phyloP scores from a whole-genome alignment of 2,888 invertebrate species.

The Galerucella calmariensis region DNA sequence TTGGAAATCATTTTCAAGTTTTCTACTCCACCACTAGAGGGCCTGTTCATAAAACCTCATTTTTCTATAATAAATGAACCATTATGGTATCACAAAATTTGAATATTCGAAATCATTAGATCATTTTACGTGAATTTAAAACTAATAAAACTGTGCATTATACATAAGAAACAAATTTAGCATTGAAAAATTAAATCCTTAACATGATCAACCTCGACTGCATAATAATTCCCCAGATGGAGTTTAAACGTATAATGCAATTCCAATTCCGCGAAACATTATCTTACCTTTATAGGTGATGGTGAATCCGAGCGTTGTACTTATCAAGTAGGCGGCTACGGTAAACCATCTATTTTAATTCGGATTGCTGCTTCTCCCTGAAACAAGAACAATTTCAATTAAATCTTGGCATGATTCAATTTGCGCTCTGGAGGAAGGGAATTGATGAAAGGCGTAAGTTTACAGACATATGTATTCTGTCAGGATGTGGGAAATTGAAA shows the following conservation, averaged over 20 bases:
- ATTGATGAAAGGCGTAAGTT: slow-evolving; percentile 36
- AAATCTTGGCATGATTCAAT: slow-evolving; percentile 33
- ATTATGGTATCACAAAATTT: too few relatives aligned
- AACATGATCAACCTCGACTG: background rate
- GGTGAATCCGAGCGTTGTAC: slow-evolving; percentile 44
- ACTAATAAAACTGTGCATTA: too few relatives aligned
- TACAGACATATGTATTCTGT: slow-evolving; percentile 28
- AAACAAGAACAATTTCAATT: slow-evolving; percentile 45
- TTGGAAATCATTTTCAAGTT: too few relatives aligned
- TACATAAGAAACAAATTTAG: too few relatives aligned
- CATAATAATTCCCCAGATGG: background rate
- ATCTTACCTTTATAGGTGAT: slow-evolving; percentile 47
- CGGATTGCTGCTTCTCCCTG: slow-evolving; percentile 48
- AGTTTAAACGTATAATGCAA: background rate
- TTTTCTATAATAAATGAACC: too few relatives aligned
- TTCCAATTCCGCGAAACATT: slow-evolving; percentile 19
- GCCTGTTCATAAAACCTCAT: too few relatives aligned
- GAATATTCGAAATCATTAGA: too few relatives aligned
- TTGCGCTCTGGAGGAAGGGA: slow-evolving; percentile 18
- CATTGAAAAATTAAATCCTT: too few relatives aligned
- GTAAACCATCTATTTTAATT: slow-evolving; percentile 47
- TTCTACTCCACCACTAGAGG: too few relatives aligned
- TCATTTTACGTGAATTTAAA: too few relatives aligned
- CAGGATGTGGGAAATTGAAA: slow-evolving; percentile 16
- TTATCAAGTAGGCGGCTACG: slow-evolving; percentile 45